Evolutionary conservation across 2,113 vertebrate genomes (phyloP).

Genomic region (Copsychus sechellarum): DNA sequence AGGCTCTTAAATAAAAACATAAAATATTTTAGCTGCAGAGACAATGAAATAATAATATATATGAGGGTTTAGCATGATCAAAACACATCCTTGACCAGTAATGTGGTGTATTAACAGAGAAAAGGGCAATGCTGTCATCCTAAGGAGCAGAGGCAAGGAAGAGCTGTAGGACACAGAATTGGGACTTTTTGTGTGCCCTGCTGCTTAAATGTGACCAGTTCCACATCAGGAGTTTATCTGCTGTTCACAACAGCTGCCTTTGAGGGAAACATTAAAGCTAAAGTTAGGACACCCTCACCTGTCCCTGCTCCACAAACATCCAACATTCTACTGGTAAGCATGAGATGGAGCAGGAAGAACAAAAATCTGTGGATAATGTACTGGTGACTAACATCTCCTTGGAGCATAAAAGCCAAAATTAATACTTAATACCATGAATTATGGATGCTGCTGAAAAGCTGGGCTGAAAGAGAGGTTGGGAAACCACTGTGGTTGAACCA

Average conservation of each 20-base stretch:
- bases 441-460: background rate
- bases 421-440: background rate
- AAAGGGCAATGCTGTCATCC: background rate
- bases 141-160: background rate
- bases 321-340: background rate
- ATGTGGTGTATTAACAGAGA: accelerated
- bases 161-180: background rate
- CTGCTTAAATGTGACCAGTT: background rate
- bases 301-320: background rate
- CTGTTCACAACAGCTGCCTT: background rate
- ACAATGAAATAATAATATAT: background rate
- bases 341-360: background rate
- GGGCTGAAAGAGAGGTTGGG: background rate
- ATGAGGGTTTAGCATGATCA: background rate
- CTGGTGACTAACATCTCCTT: background rate
- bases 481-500: background rate
- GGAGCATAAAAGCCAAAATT: background rate
- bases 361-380: background rate
- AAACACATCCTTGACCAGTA: background rate
- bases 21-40: background rate
- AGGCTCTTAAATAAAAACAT: background rate
- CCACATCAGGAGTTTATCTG: background rate
- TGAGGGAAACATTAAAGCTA: background rate
- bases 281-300: background rate
- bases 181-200: accelerated